Base-by-base conservation (phyloP, 2,888 invertebrate species). In the Eupithecia vulgata region DNA sequence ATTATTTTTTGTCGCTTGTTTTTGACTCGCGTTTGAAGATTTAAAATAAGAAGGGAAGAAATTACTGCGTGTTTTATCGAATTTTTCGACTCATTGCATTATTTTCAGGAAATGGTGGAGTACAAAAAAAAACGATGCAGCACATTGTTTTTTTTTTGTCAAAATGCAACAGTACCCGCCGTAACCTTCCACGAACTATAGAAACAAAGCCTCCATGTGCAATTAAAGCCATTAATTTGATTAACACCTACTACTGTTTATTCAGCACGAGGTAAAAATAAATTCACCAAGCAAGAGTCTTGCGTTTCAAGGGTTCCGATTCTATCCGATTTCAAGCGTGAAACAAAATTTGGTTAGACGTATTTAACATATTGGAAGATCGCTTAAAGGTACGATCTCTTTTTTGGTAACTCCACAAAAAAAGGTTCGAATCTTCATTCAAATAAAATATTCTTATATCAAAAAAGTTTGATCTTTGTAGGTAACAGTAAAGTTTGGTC, bases 211-310 rank as follows among this genome's bases (percentile, higher is more conserved):
- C 65, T 65, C 67, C 21, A 52, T 52, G 45, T 35, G 76, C 72
- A 76, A 78, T 78, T 77, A 75, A 73, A 81, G 88, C 88, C 88
- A 92, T 92, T 92, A 90, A 91, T 90, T 87, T 90, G 90, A 90
- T 86, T 84, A 89, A 90, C 87, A 90, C 87, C 75, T 81, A 78
- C 88, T 91, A 87, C 84, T 82, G 82, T 83, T 85, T 88, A 86
- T 84, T 82, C 84, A 67, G 84, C 81, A 82, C 69, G 76, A 79
- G 78, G 79, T 79, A 72, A 75, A 83, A 84, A 64, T 64, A 21
- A 64, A 64, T n/a, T 40, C 12, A 21, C 21, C 64, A 64, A 64
- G 64, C n/a, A 37, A n/a, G n/a, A 37, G 64, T 37, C 12, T 35
- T 35, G 35, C 35, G 37, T 40, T 64, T 13, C 21, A 64, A 37